Base-by-base conservation (phyloP, 2,797 vertebrate species). In the Pseudomugil tenellus region DNA sequence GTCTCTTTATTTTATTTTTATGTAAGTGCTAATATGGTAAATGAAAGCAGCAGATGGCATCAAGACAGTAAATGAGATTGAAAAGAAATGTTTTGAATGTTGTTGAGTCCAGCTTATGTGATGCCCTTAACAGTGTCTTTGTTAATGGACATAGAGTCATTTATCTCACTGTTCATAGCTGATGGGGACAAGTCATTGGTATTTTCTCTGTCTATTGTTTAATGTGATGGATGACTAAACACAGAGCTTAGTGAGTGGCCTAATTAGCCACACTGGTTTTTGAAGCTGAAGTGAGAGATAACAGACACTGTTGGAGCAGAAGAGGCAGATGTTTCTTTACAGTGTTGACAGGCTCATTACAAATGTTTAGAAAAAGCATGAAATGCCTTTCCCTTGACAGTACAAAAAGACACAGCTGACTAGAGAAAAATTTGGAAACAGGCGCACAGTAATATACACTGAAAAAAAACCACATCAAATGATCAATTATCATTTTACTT, bases 261-360 rank as follows among this genome's bases (percentile, higher is more conserved):
- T 89, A 84, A 90, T 91, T 90, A 89, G 80, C 76, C 74, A 71
- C 79, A 48, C 26, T 58, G 80, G 72, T 71, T 39, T 88, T 77
- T 78, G 70, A 75, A 70, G 77, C 82, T 72, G 68, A 74, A 77
- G 64, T 74, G 68, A 87, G 78, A 62, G 73, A 77, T 77, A 85
- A 73, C 64, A 76, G 65, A 66, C 55, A 61, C 56, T 31, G 58
- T 66, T 57, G 23, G 8, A 29, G 63, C 5, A 17, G 59, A 74
- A 58, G 72, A 80, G 87, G 84, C 87, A 87, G 88, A 86, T 91
- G 87, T 84, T 89, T 89, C 75, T 79, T 82, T 71, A 61, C 83
- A 77, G 41, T 64, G 65, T 71, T 92, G 89, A 91, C 83, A 86
- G 80, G 63, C 81, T 84, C 78, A 77, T 84, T 76, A 83, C 79